Evolutionary conservation across 2,888 invertebrate genomes (phyloP).

Genomic region (Mythimna ferrago): DNA sequence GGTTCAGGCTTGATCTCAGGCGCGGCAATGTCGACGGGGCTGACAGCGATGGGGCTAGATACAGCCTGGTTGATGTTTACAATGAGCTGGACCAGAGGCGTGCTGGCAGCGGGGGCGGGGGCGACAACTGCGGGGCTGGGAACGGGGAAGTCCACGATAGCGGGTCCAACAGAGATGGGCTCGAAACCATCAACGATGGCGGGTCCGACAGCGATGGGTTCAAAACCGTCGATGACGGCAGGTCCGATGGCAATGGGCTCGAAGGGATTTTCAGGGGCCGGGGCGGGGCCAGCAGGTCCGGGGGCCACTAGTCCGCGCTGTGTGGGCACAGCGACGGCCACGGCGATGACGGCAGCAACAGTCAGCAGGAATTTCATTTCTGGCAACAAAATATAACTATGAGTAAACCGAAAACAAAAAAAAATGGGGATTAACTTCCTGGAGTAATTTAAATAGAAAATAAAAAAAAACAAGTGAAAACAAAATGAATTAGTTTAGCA

Average conservation of each 20-base stretch:
- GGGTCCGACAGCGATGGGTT: constrained; percentile 53
- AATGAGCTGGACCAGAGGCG: constrained; percentile 69
- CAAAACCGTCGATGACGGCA: constrained; percentile 50
- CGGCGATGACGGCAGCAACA: constrained; percentile 54
- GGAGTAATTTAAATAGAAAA: not conserved
- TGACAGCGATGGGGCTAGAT: constrained; percentile 32
- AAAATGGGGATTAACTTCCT: not conserved
- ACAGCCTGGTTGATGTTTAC: constrained; percentile 65
- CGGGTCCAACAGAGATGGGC: constrained; percentile 44
- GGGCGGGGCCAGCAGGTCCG: constrained; percentile 45
- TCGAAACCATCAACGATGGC: constrained; percentile 37
- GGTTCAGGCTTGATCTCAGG: constrained; percentile 42
- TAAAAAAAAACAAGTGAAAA: not conserved
- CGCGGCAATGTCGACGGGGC: constrained; percentile 66
- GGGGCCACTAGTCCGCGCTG: constrained; percentile 55
- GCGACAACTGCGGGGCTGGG: constrained; percentile 32
- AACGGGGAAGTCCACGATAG: too few relatives aligned
- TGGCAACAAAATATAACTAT: constrained; percentile 32
- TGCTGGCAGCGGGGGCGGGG: constrained; percentile 10
- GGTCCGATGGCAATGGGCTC: constrained; percentile 62
- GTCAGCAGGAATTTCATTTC: constrained; percentile 59
- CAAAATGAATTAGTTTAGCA: not conserved
- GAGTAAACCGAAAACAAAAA: not conserved
- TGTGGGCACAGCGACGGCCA: constrained; percentile 56
- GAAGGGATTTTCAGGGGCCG: constrained; percentile 33